Conservation (phyloP, 2,797 vertebrate genomes). For the Propithecus perrieri region DNA sequence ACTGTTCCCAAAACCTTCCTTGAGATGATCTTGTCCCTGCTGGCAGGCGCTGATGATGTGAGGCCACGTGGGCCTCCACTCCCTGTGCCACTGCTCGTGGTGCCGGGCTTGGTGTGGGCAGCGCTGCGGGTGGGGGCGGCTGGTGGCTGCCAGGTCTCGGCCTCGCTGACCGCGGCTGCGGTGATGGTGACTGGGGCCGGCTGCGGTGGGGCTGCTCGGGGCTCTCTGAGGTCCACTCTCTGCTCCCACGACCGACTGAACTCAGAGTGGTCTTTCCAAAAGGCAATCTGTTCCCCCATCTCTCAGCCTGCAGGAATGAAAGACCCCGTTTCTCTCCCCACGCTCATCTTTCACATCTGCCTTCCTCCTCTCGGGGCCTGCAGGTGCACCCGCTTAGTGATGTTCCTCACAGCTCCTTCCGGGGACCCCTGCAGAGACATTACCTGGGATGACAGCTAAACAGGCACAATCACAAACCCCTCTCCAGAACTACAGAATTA, state of each 20-base stretch:
- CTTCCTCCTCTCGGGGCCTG: background rate
- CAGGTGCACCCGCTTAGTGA: accelerated
- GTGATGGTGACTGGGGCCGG: too few relatives aligned
- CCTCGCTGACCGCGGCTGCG: accelerated
- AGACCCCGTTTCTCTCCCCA: background rate
- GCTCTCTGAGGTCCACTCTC: too few relatives aligned
- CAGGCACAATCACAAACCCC: background rate
- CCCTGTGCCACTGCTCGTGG: too few relatives aligned
- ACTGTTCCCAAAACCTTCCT: too few relatives aligned
- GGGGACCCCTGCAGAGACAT: background rate
- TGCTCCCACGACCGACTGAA: too few relatives aligned
- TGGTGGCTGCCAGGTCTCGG: too few relatives aligned
- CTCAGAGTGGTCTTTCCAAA: background rate
- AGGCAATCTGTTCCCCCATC: background rate
- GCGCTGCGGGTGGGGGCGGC: accelerated
- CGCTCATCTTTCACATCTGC: background rate
- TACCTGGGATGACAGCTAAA: background rate
- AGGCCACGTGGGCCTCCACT: too few relatives aligned
- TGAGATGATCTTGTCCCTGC: too few relatives aligned
- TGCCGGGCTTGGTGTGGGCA: too few relatives aligned
- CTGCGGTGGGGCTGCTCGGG: too few relatives aligned
- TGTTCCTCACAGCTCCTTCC: background rate
- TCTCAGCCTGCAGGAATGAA: background rate
- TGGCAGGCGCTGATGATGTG: too few relatives aligned
- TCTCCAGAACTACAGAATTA: background rate